phyloP scores from a whole-genome alignment of 2,888 invertebrate species.

The Andrena chrysosceles region DNA sequence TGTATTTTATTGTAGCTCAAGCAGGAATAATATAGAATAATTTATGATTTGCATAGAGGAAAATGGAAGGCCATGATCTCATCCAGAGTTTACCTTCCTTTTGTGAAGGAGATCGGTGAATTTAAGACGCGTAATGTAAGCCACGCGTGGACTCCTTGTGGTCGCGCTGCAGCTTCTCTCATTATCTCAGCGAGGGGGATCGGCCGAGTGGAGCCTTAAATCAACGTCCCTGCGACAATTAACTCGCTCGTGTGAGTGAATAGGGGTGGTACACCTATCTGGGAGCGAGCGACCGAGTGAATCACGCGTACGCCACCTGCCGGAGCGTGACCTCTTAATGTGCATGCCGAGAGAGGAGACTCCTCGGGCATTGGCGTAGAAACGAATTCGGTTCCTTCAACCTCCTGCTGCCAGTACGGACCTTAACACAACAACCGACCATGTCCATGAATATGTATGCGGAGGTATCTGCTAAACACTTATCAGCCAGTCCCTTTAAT shows the following conservation, averaged over 20 bases:
- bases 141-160: conserved; percentile 52
- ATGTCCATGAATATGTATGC: not conserved
- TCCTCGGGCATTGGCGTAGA: conserved; percentile 58
- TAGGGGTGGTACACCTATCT: conserved; percentile 71
- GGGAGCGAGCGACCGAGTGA: conserved; percentile 74
- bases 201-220: conserved; percentile 69
- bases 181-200: conserved; percentile 71
- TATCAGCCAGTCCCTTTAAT: too few species aligned
- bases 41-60: conserved; percentile 14
- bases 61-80: not conserved
- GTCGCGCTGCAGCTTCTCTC: conserved; percentile 57
- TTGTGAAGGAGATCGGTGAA: conserved; percentile 40
- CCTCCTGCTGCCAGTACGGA: not conserved
- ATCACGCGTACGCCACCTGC: conserved; percentile 82
- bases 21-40: not conserved
- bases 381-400: not conserved
- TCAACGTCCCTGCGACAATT: conserved; percentile 78
- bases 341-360: conserved; percentile 70
- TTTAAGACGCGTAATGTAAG: conserved; percentile 57
- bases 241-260: conserved; percentile 75
- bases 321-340: conserved; percentile 82
- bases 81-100: conserved; percentile 19
- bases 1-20: too few species aligned
- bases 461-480: not conserved
- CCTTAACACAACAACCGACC: not conserved